Conservation (phyloP, 2,888 invertebrate species). For the Euproctis similis region DNA sequence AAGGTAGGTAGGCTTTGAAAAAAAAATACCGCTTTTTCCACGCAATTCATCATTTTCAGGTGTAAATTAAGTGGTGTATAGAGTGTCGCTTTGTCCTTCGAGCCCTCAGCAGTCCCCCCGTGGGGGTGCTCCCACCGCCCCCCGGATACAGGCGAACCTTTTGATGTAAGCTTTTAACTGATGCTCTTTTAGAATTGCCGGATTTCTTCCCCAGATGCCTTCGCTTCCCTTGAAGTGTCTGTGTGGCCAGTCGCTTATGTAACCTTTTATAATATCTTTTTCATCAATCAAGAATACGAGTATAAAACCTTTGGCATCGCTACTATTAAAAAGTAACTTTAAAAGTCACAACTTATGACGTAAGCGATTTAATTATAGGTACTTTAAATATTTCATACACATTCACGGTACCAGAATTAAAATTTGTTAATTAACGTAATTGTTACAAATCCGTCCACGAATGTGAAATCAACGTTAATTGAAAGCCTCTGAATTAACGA, state of each 20-base stretch:
- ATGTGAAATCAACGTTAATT: background rate
- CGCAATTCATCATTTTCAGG: slow-evolving; percentile 7
- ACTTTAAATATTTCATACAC: too few relatives aligned
- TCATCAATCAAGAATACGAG: slow-evolving; percentile 13
- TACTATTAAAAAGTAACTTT: too few relatives aligned
- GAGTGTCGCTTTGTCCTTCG: slow-evolving; percentile 1
- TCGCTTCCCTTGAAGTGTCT: too few relatives aligned
- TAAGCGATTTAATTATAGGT: too few relatives aligned
- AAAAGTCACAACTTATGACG: too few relatives aligned
- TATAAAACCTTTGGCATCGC: too few relatives aligned
- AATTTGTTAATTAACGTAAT: too few relatives aligned
- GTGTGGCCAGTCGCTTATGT: background rate
- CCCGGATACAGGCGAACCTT: slow-evolving; percentile 19
- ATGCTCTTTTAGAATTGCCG: slow-evolving; percentile 16
- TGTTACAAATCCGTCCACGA: too few relatives aligned
- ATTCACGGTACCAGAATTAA: too few relatives aligned
- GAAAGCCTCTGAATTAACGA: slow-evolving; percentile 19
- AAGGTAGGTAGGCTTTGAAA: slow-evolving; percentile 1
- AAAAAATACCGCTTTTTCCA: slow-evolving; percentile 1
- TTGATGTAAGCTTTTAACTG: slow-evolving; percentile 29
- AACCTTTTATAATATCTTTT: background rate
- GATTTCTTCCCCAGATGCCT: slow-evolving; percentile 3
- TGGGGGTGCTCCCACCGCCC: background rate
- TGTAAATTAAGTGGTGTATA: slow-evolving; percentile 6
- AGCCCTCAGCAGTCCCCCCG: slow-evolving; percentile 1